Evolutionary conservation across 2,797 vertebrate genomes (phyloP).

Genomic region (Apogon hyalosoma): DNA sequence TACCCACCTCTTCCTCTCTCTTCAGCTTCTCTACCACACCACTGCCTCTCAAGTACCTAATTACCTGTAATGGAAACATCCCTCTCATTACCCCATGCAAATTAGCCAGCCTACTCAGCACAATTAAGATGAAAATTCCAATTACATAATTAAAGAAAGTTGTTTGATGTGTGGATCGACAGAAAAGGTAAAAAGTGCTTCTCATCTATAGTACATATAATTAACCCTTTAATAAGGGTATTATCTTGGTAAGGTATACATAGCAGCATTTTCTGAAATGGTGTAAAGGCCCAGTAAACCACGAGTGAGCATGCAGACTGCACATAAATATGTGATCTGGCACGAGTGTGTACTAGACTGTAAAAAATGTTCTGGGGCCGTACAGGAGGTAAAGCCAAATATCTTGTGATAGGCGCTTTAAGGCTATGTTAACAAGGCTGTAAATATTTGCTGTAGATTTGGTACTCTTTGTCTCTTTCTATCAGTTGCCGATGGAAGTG

Average conservation of each 20-base stretch:
- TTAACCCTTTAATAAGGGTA: constrained; percentile 65
- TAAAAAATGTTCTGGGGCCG: constrained; percentile 64
- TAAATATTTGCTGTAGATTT: constrained; percentile 80
- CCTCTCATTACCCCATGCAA: constrained; percentile 88
- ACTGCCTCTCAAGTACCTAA: constrained; percentile 85
- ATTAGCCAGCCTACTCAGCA: constrained; percentile 85
- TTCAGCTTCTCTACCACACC: constrained; percentile 77
- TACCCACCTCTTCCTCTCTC: constrained; percentile 51
- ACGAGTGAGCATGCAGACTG: constrained; percentile 48
- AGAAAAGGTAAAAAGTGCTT: constrained; percentile 64
- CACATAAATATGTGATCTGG: constrained; percentile 71
- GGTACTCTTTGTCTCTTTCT: constrained; percentile 69
- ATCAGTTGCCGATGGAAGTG: constrained; percentile 66
- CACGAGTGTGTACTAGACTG: constrained; percentile 70
- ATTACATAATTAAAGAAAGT: constrained; percentile 87
- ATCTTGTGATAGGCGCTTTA: constrained; percentile 74
- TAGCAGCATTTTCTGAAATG: constrained; percentile 36
- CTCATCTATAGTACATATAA: constrained; percentile 65
- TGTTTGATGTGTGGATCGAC: constrained; percentile 84
- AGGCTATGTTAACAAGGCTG: constrained; percentile 74
- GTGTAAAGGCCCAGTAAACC: constrained; percentile 27
- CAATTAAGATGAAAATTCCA: constrained; percentile 87
- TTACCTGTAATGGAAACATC: constrained; percentile 90
- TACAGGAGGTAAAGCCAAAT: constrained; percentile 76
- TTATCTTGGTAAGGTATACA: constrained; percentile 29